A percentile compares a stretch with the other conserved stretches of the same genome.
Evolutionary conservation across 2,113 vertebrate genomes (phyloP).

Genomic region (Chascanopsetta lugubris): DNA sequence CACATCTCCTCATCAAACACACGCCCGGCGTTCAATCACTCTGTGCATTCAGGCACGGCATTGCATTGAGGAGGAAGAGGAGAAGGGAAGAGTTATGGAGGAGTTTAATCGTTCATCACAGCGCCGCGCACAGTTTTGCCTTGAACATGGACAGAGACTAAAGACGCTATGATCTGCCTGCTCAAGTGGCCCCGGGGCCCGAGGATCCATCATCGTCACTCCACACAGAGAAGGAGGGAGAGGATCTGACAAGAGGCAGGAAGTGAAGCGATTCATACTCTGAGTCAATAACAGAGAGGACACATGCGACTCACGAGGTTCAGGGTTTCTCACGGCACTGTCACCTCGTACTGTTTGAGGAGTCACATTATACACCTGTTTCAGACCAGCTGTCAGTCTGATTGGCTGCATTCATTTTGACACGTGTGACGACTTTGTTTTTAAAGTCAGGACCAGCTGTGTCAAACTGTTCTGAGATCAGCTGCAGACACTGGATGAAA

Average conservation of each 20-base stretch:
- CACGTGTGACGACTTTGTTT: no score
- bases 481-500: no score
- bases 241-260: conserved; percentile 15
- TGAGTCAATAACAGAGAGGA: no score
- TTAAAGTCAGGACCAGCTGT: no score
- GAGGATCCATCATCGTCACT: conserved; percentile 57
- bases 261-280: conserved; percentile 11
- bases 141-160: conserved; percentile 74
- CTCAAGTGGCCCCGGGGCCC: conserved; percentile 47
- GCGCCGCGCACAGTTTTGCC: conserved; percentile 53
- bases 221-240: conserved; percentile 27
- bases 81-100: conserved; percentile 57
- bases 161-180: conserved; percentile 64
- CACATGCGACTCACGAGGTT: no score
- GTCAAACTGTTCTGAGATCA: no score
- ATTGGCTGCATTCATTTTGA: no score
- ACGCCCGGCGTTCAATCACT: conserved; percentile 42
- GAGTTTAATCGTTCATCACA: conserved; percentile 60
- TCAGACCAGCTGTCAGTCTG: no score
- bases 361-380: no score
- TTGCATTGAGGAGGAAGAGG: conserved; percentile 14
- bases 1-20: conserved; percentile 39
- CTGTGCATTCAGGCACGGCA: conserved; percentile 39
- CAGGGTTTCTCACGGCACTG: no score
- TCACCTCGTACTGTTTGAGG: no score